Conservation (phyloP, 2,797 vertebrate species). For the Triplophysa yarkandensis region DNA sequence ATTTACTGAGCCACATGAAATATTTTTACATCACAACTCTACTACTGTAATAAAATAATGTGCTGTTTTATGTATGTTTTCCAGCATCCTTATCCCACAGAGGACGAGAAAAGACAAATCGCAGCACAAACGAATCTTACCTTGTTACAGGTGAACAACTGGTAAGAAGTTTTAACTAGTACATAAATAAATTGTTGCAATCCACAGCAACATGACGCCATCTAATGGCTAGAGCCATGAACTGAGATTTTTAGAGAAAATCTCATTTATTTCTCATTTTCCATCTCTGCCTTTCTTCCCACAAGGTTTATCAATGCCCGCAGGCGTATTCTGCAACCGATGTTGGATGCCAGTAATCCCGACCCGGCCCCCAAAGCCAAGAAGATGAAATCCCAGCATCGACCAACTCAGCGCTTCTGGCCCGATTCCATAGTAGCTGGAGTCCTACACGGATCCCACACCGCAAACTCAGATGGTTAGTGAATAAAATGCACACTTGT, state of each 20-base stretch:
- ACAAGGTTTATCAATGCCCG: slow-evolving; percentile 96
- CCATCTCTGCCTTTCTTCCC: neutral
- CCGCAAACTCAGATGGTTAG: slow-evolving; percentile 88
- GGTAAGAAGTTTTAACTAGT: slow-evolving; percentile 78
- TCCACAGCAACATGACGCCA: slow-evolving; percentile 65
- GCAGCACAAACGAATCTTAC: slow-evolving; percentile 96
- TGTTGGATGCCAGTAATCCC: slow-evolving; percentile 97
- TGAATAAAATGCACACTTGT: neutral
- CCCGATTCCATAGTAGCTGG: slow-evolving; percentile 96
- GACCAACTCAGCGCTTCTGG: slow-evolving; percentile 97
- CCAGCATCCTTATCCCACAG: slow-evolving; percentile 97
- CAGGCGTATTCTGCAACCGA: slow-evolving; percentile 94
- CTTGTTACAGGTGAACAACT: slow-evolving; percentile 98
- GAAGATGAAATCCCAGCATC: slow-evolving; percentile 99
- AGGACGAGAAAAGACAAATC: slow-evolving; percentile 97
- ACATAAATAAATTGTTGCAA: neutral
- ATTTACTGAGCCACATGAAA: too few species aligned
- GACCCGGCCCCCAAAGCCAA: slow-evolving; percentile 97
- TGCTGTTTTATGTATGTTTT: neutral
- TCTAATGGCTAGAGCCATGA: slow-evolving; percentile 71
- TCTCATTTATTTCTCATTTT: neutral
- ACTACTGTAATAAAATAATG: too few species aligned
- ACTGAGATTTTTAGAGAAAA: neutral
- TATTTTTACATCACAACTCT: too few species aligned
- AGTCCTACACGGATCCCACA: slow-evolving; percentile 85